Conservation (phyloP, 37 sponge, comb jelly and placozoan species). For the Aphrocallistes beatrix region DNA sequence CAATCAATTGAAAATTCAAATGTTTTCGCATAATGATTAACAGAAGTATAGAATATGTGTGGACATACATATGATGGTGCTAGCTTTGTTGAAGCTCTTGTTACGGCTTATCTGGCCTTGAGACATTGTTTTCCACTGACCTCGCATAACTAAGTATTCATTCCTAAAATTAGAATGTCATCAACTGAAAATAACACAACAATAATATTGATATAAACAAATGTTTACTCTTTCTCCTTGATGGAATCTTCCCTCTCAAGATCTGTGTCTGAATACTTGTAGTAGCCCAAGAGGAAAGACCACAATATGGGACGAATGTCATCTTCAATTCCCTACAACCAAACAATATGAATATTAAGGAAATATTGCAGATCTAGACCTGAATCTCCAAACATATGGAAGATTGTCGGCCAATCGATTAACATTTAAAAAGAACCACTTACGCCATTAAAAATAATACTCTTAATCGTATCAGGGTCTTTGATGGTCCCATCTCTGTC, state of each 20-base stretch:
- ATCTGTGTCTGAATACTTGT: constrained; percentile 45
- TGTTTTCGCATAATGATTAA: not conserved
- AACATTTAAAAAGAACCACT: no score
- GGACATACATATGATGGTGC: not conserved
- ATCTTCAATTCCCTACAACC: constrained; percentile 58
- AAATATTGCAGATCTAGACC: no score
- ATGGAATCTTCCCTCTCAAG: constrained; percentile 50
- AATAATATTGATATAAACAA: not conserved
- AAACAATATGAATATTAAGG: no score
- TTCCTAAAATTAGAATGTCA: not conserved
- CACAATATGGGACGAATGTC: constrained; percentile 62
- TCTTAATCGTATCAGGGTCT: constrained; percentile 30
- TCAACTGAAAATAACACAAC: not conserved
- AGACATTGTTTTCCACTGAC: constrained; percentile 30
- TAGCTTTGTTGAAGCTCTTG: not conserved
- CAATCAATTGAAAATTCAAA: no score
- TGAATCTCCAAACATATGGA: no score
- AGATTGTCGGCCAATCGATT: no score
- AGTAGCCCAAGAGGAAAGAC: constrained; percentile 71
- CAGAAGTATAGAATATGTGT: not conserved
- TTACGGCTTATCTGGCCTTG: constrained; percentile 21
- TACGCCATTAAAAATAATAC: constrained; percentile 62
- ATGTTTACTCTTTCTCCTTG: constrained; percentile 20
- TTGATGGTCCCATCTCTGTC: constrained; percentile 46
- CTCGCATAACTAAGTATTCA: constrained; percentile 21